Evolutionary conservation across 1,140 invertebrate genomes (phyloP).

Genomic region (Camponotus floridanus): DNA sequence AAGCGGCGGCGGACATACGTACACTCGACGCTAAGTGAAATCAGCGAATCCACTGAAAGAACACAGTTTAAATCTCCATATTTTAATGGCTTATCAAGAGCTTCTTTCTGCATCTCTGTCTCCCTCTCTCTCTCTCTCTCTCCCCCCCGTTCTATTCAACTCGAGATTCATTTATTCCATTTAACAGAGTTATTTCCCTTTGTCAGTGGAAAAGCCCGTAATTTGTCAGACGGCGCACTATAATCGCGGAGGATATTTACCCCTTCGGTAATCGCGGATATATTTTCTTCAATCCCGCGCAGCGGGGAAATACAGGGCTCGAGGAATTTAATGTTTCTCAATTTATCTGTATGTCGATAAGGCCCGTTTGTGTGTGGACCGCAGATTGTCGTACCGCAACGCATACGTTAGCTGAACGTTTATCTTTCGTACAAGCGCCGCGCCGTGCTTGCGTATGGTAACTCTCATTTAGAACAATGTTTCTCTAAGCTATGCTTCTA

Average conservation of each 20-base stretch:
- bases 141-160: background rate
- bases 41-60: slow-evolving; percentile 27
- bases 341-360: slow-evolving; percentile 37
- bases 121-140: background rate
- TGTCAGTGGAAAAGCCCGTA: slow-evolving; percentile 30
- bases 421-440: slow-evolving; percentile 34
- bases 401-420: slow-evolving; percentile 35
- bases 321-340: slow-evolving; percentile 4
- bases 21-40: slow-evolving; percentile 1
- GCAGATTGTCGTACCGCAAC: slow-evolving; percentile 10
- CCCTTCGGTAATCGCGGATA: background rate
- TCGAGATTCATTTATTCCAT: slow-evolving; percentile 26
- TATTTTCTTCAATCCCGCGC: background rate
- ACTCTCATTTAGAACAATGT: slow-evolving; percentile 58
- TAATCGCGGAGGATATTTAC: background rate
- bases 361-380: background rate
- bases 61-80: slow-evolving; percentile 28
- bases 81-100: slow-evolving; percentile 41
- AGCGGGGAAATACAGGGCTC: background rate
- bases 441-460: slow-evolving; percentile 37
- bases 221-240: slow-evolving; percentile 42
- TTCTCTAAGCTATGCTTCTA: slow-evolving; percentile 51
- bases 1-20: background rate
- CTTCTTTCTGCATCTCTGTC: background rate
- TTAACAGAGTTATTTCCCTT: background rate